Evolutionary conservation across 2,113 vertebrate species (phyloP).

Genomic region (Numida meleagris): DNA sequence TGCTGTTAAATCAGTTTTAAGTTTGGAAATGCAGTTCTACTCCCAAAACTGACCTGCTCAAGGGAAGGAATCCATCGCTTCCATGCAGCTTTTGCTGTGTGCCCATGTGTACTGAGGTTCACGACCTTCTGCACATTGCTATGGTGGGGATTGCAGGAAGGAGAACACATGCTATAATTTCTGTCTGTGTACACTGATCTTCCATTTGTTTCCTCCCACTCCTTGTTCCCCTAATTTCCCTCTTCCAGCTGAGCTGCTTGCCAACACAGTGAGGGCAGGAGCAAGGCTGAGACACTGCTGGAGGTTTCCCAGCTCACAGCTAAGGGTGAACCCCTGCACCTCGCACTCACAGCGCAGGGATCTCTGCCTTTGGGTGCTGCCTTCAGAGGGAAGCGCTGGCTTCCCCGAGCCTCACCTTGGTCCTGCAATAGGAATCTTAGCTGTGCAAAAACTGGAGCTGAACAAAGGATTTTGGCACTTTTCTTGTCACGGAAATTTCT

Average conservation of each 20-base stretch:
- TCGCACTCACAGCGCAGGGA: not conserved
- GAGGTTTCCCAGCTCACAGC: not conserved
- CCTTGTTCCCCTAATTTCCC: not conserved
- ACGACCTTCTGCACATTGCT: not conserved
- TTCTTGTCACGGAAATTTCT: not conserved
- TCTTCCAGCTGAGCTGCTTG: not conserved
- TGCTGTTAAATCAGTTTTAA: not conserved
- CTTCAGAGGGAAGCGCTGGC: not conserved
- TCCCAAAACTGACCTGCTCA: not conserved
- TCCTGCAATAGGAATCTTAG: not conserved
- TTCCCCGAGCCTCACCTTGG: not conserved
- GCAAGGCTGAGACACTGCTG: not conserved
- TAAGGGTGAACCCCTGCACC: not conserved
- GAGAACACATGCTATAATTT: not conserved
- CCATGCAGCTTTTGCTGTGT: not conserved
- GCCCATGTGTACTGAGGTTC: not conserved
- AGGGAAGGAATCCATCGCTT: not conserved
- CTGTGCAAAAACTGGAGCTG: not conserved
- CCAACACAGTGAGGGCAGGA: not conserved
- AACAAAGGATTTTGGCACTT: not conserved
- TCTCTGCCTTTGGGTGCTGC: not conserved
- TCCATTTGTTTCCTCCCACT: not conserved
- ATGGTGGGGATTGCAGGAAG: not conserved
- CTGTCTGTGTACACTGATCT: not conserved
- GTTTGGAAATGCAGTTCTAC: not conserved